Base-by-base conservation (phyloP, 2,113 vertebrate species). In the Nothocercus julius region DNA sequence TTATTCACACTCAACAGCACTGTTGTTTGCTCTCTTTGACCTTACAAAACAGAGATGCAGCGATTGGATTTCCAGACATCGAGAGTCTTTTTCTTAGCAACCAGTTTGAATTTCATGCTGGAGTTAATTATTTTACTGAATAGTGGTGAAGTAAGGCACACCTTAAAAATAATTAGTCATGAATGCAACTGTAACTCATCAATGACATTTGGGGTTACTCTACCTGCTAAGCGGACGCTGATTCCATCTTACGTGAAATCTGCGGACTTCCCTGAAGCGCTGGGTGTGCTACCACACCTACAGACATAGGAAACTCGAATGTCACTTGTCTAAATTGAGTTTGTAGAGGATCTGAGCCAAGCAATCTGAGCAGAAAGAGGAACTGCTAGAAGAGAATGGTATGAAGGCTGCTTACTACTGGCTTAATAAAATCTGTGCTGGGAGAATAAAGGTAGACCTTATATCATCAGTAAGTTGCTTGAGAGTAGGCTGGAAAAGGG, bases 81-180 rank as follows among this genome's bases (percentile, higher is more conserved):
- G 8, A 24, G 73, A 68, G 32, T 58, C 74, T 78, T 72, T 92
- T 79, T 67, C 54, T 66, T 36, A 78, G 92, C 1, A 30, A 77
- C 45, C 56, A 75, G 68, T 70, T 86, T 90, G 85, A 87, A 95
- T 96, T 96, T 94, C 91, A 92, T 68, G 42, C 34, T 77, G 77
- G 85, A 83, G 51, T 49, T 61, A 91, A 68, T 75, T 68, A 56
- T 36, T 1, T 81, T 83, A 79, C 63, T 0, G 5, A 72, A 34
- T 36, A 36, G 20, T 44, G 53, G 20, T 44, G 53, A 89, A 77
- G 47, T 72, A 53, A 1, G 20, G 89, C 81, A 91, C 67, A n/a
- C 56, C 82, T 87, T 34, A 42, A 40, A 91, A 45, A 64, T 82
- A 90, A 80, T 88, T 53, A 86, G 64, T 49, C 82, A 67, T 66